Evolutionary conservation across 2,797 vertebrate species (phyloP).

Genomic region (Micromesistius poutassou): DNA sequence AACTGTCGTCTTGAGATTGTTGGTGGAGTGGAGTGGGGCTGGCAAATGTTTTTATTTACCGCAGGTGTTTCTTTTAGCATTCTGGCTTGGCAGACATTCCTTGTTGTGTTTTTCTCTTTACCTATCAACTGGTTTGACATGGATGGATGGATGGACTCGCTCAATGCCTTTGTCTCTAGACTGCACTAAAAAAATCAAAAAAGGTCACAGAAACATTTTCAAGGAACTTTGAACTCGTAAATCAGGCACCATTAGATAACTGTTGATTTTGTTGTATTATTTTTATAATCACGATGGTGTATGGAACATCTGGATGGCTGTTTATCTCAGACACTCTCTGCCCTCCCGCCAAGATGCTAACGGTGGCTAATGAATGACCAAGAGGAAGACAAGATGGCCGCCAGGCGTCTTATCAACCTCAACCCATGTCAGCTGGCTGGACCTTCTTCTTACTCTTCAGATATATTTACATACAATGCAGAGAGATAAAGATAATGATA

Average conservation of each 20-base stretch:
- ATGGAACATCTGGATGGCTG: not conserved
- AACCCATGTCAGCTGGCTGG: conserved; percentile 37
- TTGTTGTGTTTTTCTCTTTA: not conserved
- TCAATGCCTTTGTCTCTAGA: conserved; percentile 15
- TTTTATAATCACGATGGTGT: conserved; percentile 43
- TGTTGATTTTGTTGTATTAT: conserved; percentile 54
- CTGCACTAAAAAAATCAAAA: conserved; percentile 4
- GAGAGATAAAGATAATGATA: conserved; percentile 64
- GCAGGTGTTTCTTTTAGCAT: too few species aligned
- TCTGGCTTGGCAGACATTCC: not conserved
- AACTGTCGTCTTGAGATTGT: not conserved
- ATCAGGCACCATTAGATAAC: conserved; percentile 6
- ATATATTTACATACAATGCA: conserved; percentile 67
- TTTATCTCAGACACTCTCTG: conserved; percentile 44
- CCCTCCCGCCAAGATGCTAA: conserved; percentile 26
- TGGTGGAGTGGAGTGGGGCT: too few species aligned
- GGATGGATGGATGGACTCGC: conserved; percentile 21
- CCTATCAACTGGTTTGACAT: not conserved
- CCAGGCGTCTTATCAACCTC: conserved; percentile 24
- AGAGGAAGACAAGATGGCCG: not conserved
- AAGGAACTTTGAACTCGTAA: conserved; percentile 23
- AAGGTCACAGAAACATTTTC: conserved; percentile 18
- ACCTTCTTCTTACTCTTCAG: conserved; percentile 59
- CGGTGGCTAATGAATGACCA: not conserved
- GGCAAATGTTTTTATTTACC: too few species aligned